Evolutionary conservation across 2,888 invertebrate species (phyloP), one percentile per base, ranked within the genome.

Genomic region (Perizoma flavofasciatum): DNA sequence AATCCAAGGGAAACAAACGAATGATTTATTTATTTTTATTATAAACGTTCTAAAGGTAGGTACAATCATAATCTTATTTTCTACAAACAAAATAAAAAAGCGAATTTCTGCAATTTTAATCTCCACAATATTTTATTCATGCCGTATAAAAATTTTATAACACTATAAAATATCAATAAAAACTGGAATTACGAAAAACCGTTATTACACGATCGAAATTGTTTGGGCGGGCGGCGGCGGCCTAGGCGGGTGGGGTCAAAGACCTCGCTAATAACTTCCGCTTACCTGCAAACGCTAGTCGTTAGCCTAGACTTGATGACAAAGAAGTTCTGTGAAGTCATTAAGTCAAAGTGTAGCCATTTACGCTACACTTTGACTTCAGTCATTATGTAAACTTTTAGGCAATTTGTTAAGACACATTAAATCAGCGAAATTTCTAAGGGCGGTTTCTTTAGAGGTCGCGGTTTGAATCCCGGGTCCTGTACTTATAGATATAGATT

Each of bases 201-300:
- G n/a, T n/a, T 70, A 71, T 67, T 65, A 67, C 67, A 65, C 66
- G 65, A 76, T 76, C 77, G 73, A 72, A 73, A 70, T 70, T 75
- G 84, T 84, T 83, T 84, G 82, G 86, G 87, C 84, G 87, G 83
- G 80, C 79, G 75, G 77, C 75, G 72, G 63, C 67, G 72, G 67
- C 72, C 69, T 66, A 65, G 66, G 73, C 73, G 76, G 74, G 72
- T 76, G 79, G 70, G 86, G 79, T 85, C 80, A 81, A 73, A 69
- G 85, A 83, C 84, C 89, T 67, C 82, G 79, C 81, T 90, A 90
- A 88, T 89, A 89, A 89, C 88, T 89, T 90, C 89, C 90, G 87
- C 78, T 78, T 86, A 86, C 88, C 88, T 85, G 86, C 79, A 77
- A 83, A 79, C 79, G 79, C 74, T 77, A 78, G 81, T 83, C 84